Evolutionary conservation across 2,797 vertebrate genomes (phyloP).

Genomic region (Apogon hyalosoma): DNA sequence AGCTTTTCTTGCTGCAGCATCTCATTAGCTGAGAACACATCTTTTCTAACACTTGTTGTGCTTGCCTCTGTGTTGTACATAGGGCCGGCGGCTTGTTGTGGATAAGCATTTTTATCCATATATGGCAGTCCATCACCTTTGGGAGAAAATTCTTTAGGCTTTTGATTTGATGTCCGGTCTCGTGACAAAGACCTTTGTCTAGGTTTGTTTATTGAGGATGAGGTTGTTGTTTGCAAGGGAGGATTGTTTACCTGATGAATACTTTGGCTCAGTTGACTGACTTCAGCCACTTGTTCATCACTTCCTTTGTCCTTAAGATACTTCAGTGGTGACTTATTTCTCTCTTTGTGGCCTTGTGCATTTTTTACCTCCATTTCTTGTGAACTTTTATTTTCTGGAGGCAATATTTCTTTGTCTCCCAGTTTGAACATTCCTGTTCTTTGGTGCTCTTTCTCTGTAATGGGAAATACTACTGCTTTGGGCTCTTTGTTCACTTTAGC

Average conservation of each 20-base stretch:
- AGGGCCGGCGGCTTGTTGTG: constrained; percentile 7
- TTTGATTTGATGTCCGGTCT: constrained; percentile 9
- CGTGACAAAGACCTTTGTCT: constrained; percentile 27
- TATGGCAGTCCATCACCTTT: constrained; percentile 21
- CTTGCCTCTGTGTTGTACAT: constrained; percentile 14
- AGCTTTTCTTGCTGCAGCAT: constrained; percentile 16
- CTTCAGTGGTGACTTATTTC: constrained; percentile 21
- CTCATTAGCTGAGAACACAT: neutral
- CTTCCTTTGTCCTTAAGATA: constrained; percentile 18
- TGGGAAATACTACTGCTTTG: constrained; percentile 73
- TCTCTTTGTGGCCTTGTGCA: constrained; percentile 27
- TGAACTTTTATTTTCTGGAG: constrained; percentile 27
- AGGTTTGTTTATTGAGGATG: constrained; percentile 19
- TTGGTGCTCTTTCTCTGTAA: constrained; percentile 76
- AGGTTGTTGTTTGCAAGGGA: constrained; percentile 24
- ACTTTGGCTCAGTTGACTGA: neutral
- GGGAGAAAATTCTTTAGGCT: neutral
- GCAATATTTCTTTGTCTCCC: constrained; percentile 71
- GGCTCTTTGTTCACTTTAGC: constrained; percentile 69
- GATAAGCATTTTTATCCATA: constrained; percentile 22
- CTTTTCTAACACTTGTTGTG: constrained; percentile 14
- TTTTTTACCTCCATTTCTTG: constrained; percentile 19
- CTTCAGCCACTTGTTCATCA: constrained; percentile 18
- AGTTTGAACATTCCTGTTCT: constrained; percentile 82
- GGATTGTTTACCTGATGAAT: constrained; percentile 21